A percentile compares a stretch with the other conserved stretches of the same genome.
Evolutionary conservation across 2,113 vertebrate species (phyloP).

Genomic region (Chaetorhynchus papuensis): DNA sequence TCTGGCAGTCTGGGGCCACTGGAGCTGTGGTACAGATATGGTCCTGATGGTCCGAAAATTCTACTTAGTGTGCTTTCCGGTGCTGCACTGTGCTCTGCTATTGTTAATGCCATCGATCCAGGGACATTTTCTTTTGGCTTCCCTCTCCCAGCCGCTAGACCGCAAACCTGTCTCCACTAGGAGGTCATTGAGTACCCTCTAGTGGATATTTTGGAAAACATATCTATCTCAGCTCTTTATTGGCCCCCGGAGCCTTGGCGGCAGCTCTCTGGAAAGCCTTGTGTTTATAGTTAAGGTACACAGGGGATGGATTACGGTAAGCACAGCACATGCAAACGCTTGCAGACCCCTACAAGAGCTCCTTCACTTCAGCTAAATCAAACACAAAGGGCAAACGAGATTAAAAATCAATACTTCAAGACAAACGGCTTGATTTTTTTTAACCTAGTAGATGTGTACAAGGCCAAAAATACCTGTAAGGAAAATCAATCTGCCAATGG

Average conservation of each 20-base stretch:
- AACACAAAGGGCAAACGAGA: background rate
- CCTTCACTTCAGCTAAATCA: background rate
- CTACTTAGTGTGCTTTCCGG: background rate
- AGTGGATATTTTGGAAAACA: slow-evolving; percentile 9
- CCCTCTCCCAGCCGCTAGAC: background rate
- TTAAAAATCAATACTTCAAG: background rate
- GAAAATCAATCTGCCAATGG: background rate
- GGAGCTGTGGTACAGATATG: background rate
- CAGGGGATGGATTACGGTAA: background rate
- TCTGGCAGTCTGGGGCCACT: background rate
- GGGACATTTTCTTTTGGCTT: background rate
- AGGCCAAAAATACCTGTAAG: background rate
- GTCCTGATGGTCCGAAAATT: background rate
- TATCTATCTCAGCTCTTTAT: background rate
- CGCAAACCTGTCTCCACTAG: background rate
- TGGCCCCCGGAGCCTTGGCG: background rate
- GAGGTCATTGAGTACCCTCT: slow-evolving; percentile 47
- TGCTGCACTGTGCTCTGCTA: background rate
- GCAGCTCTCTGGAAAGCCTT: background rate
- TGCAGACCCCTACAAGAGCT: background rate
- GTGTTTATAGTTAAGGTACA: background rate
- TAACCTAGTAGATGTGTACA: background rate
- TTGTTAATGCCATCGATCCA: background rate
- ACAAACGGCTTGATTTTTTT: background rate
- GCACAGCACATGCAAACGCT: background rate